Evolutionary conservation across 2,888 invertebrate genomes (phyloP).

Genomic region (Ceramica pisi): DNA sequence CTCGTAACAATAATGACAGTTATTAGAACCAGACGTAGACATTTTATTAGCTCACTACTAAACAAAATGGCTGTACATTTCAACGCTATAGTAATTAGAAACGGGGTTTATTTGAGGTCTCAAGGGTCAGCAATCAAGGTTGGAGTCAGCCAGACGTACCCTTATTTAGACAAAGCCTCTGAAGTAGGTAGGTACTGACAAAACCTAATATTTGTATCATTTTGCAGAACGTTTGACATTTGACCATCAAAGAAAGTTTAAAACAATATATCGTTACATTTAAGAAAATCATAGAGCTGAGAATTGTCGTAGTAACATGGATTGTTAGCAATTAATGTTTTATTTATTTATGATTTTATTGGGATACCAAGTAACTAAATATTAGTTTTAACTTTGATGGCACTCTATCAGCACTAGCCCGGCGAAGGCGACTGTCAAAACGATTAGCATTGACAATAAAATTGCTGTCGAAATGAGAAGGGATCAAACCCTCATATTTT

Average conservation of each 20-base stretch:
- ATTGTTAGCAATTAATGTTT: background rate
- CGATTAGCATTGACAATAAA: too few species aligned
- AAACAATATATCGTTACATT: too few species aligned
- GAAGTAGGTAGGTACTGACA: slow-evolving; percentile 30
- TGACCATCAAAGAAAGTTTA: too few species aligned
- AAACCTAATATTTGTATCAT: slow-evolving; percentile 26
- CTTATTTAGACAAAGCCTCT: slow-evolving; percentile 37
- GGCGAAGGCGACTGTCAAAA: too few species aligned
- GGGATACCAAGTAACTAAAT: background rate
- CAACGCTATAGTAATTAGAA: slow-evolving; percentile 59
- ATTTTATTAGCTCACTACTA: slow-evolving; percentile 40
- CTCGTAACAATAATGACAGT: slow-evolving; percentile 39
- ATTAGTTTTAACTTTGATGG: too few species aligned
- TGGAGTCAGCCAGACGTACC: slow-evolving; percentile 44
- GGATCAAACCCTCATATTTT: too few species aligned
- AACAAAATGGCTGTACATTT: slow-evolving; percentile 57
- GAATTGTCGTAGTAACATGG: background rate
- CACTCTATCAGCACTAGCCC: too few species aligned
- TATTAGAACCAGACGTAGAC: slow-evolving; percentile 49
- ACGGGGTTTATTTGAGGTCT: slow-evolving; percentile 54
- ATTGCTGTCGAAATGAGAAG: too few species aligned
- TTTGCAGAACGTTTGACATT: slow-evolving; percentile 15
- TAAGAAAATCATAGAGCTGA: slow-evolving; percentile 3
- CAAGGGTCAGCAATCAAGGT: slow-evolving; percentile 54
- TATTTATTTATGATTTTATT: slow-evolving; percentile 1